These are phyloP conservation scores for Eudemis profundana DNA, from an alignment of 2,888 invertebrate species.

Conservation along the genomic window DNA sequence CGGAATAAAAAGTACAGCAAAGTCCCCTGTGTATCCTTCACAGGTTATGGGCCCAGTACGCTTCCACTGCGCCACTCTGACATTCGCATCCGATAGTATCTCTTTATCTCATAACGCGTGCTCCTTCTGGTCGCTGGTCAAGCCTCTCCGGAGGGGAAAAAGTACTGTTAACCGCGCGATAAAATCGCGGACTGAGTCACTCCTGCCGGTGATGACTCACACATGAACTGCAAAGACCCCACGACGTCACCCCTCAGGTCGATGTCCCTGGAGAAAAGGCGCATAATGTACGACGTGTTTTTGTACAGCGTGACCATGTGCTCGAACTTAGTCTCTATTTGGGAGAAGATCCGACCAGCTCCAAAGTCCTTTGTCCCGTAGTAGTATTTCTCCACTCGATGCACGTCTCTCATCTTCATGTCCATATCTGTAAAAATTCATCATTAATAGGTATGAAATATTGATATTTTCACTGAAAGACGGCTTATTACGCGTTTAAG, in stretches of 20 bases:
- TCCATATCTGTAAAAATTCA: constrained; percentile 8
- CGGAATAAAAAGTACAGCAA: too few species aligned
- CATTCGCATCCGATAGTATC: too few species aligned
- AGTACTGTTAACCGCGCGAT: too few species aligned
- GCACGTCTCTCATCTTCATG: constrained; percentile 24
- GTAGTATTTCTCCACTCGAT: background rate
- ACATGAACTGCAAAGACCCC: constrained; percentile 11
- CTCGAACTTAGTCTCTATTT: background rate
- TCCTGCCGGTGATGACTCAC: too few species aligned
- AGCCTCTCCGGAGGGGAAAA: too few species aligned
- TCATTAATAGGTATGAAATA: too few species aligned
- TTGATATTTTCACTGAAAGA: too few species aligned
- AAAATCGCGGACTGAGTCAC: too few species aligned
- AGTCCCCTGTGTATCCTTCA: too few species aligned
- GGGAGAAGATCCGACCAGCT: background rate
- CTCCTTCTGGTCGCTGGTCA: too few species aligned
- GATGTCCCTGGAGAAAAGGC: background rate
- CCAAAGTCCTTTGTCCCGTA: background rate
- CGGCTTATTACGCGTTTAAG: too few species aligned
- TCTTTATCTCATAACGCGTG: too few species aligned
- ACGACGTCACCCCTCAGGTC: constrained; percentile 1
- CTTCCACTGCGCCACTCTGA: constrained; percentile 93
- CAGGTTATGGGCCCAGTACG: constrained; percentile 94
- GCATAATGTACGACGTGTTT: background rate
- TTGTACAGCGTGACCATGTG: background rate